These are phyloP conservation scores for Luidia sarsii DNA, from an alignment of 53 echinoderm and acorn worm genomes.

Conservation along the genomic window DNA sequence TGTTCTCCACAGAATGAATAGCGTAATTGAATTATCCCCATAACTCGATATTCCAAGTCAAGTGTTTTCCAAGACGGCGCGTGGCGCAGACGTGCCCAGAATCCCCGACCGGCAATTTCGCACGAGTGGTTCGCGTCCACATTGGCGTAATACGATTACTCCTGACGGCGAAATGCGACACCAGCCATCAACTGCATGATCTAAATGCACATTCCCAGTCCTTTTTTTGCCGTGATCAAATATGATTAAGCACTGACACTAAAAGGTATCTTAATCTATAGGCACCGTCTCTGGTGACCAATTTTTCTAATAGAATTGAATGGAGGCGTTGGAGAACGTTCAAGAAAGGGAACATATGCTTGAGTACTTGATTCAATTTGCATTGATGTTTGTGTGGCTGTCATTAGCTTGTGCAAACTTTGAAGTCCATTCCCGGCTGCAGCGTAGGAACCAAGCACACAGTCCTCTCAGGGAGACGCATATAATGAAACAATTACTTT, in stretches of 20 bases:
- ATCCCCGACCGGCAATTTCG: too few relatives aligned
- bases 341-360: not conserved
- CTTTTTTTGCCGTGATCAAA: slow-evolving; percentile 27
- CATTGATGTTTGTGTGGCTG: too few relatives aligned
- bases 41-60: slow-evolving; percentile 20
- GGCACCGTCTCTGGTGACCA: not conserved
- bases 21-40: slow-evolving; percentile 36
- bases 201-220: slow-evolving; percentile 1
- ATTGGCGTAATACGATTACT: not conserved
- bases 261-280: not conserved
- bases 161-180: slow-evolving; percentile 28
- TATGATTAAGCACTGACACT: slow-evolving; percentile 2
- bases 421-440: too few relatives aligned
- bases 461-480: too few relatives aligned
- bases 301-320: too few relatives aligned
- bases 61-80: not conserved
- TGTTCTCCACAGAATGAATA: slow-evolving; percentile 1
- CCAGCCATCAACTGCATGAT: slow-evolving; percentile 10
- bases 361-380: not conserved
- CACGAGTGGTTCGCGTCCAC: not conserved
- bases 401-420: too few relatives aligned
- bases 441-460: too few relatives aligned
- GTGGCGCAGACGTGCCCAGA: too few relatives aligned
- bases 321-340: too few relatives aligned
- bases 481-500: too few relatives aligned